A percentile compares a stretch with the other conserved stretches of the same genome.
These are phyloP conservation scores for Ormia ochracea DNA, from an alignment of 2,888 invertebrate species.

Conservation along the genomic window DNA sequence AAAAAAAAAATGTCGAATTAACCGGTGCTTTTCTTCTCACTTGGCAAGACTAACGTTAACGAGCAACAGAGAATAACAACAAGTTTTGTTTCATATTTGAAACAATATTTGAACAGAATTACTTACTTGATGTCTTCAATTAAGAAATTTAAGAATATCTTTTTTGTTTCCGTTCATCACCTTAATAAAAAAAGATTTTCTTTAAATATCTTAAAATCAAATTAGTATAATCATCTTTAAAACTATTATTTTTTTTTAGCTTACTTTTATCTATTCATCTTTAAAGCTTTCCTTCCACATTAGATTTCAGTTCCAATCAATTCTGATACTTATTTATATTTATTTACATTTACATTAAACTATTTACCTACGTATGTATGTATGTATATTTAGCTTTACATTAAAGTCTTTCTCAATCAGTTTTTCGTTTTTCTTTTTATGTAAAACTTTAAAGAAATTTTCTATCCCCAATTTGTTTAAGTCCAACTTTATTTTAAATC, in stretches of 20 bases:
- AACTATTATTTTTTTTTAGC: background rate
- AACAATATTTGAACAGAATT: slow-evolving; percentile 11
- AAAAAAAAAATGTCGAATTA: background rate
- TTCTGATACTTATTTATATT: no score
- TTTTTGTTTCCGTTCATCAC: slow-evolving; percentile 26
- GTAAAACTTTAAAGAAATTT: slow-evolving; percentile 9
- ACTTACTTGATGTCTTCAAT: slow-evolving; percentile 60
- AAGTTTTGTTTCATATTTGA: slow-evolving; percentile 22
- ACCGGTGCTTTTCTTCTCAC: slow-evolving; percentile 64
- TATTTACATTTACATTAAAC: slow-evolving; percentile 1
- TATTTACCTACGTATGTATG: no score
- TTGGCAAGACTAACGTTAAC: slow-evolving; percentile 70
- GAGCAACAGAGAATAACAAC: slow-evolving; percentile 67
- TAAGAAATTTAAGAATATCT: slow-evolving; percentile 56
- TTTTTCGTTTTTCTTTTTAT: slow-evolving; percentile 26
- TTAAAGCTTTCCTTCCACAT: slow-evolving; percentile 20
- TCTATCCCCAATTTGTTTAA: slow-evolving; percentile 30
- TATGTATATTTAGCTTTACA: slow-evolving; percentile 36
- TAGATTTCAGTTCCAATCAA: slow-evolving; percentile 9
- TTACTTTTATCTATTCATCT: no score
- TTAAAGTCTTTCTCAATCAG: slow-evolving; percentile 45
- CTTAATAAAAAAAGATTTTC: slow-evolving; percentile 49
- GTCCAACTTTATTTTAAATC: slow-evolving; percentile 12
- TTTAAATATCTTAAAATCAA: slow-evolving; percentile 38
- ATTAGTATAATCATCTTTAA: slow-evolving; percentile 18